Percentiles rank a stretch among this genome's conserved stretches.
These are phyloP conservation scores for Neoarius graeffei DNA, from an alignment of 2,113 vertebrate species.

Conservation along the genomic window DNA sequence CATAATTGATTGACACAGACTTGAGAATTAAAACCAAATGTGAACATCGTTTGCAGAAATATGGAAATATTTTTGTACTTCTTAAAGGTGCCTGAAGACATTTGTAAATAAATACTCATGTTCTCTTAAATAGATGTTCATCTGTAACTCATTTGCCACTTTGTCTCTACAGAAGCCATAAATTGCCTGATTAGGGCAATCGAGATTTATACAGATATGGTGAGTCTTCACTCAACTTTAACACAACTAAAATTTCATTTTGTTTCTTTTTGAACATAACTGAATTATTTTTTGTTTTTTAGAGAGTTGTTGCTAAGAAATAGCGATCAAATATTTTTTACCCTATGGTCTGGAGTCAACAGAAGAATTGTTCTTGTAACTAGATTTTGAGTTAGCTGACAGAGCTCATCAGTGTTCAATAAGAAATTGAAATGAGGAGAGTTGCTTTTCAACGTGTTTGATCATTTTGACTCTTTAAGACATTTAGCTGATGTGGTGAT, in stretches of 20 bases:
- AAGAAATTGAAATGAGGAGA: neutral
- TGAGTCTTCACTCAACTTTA: slow-evolving; percentile 57
- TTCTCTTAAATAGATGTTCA: neutral
- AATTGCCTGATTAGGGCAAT: slow-evolving; percentile 90
- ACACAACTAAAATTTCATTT: neutral
- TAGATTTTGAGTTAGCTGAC: neutral
- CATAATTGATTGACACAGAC: neutral
- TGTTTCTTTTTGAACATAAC: neutral
- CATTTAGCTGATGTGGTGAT: neutral
- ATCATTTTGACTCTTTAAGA: neutral
- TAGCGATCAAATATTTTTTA: neutral
- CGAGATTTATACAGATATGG: slow-evolving; percentile 96
- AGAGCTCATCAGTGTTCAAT: neutral
- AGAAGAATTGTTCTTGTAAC: neutral
- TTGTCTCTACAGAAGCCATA: slow-evolving; percentile 82
- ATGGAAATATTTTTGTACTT: neutral
- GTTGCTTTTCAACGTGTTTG: neutral
- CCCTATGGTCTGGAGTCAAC: too few species aligned
- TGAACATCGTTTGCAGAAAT: neutral
- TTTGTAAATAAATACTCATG: neutral
- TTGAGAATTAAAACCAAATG: neutral
- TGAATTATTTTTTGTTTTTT: neutral
- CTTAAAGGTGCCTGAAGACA: neutral
- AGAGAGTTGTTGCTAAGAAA: neutral
- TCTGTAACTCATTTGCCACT: neutral